phyloP scores from a whole-genome alignment of 2,888 invertebrate genomes.

The Macrophya annulata region DNA sequence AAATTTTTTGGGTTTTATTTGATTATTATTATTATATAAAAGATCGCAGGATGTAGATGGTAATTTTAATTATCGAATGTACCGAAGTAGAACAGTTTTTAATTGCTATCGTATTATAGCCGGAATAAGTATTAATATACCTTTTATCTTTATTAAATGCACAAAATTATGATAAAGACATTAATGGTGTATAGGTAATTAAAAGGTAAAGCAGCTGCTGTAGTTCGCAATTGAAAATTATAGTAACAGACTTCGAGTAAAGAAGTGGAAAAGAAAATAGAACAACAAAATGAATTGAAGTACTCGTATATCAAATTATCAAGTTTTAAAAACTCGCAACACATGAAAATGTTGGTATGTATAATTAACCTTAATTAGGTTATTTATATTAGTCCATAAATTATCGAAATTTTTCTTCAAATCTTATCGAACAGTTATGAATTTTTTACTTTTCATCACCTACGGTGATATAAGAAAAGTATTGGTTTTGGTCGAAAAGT shows the following conservation, averaged over 20 bases:
- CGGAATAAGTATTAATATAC: slow-evolving; percentile 1
- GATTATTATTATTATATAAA: not conserved
- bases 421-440: not conserved
- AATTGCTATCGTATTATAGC: not conserved
- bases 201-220: not conserved
- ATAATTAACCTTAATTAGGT: not conserved
- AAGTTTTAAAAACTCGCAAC: not conserved
- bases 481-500: no score
- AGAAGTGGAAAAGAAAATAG: not conserved
- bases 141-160: not conserved
- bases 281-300: not conserved
- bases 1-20: not conserved
- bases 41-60: not conserved
- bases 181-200: no score
- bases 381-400: not conserved
- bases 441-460: no score
- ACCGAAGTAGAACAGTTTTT: not conserved
- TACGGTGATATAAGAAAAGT: no score
- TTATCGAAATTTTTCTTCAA: not conserved
- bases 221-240: not conserved
- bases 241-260: not conserved
- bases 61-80: slow-evolving; percentile 1
- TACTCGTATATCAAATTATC: not conserved
- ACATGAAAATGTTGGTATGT: no score
- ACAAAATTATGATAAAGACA: not conserved